Evolutionary conservation across 2,888 invertebrate species (phyloP).

Genomic region (Cantharis nigra): DNA sequence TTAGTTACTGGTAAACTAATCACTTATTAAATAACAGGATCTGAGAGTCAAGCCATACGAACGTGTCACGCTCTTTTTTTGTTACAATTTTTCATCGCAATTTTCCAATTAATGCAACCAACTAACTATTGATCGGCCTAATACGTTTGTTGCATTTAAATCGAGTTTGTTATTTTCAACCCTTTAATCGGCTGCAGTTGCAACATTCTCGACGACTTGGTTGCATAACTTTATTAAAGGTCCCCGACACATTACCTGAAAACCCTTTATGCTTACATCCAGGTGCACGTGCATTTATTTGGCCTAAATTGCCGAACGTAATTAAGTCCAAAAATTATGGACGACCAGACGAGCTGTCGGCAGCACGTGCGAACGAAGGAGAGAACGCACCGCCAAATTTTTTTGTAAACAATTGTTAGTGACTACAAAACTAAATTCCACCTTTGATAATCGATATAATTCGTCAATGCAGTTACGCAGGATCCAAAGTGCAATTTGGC

Average conservation of each 20-base stretch:
- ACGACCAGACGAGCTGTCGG: background rate
- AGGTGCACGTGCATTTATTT: background rate
- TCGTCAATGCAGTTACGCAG: conserved; percentile 42
- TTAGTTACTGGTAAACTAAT: background rate
- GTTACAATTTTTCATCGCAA: background rate
- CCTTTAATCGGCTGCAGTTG: background rate
- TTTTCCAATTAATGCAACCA: background rate
- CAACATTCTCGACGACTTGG: background rate
- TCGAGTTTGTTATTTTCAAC: background rate
- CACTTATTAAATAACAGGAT: background rate
- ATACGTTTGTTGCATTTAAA: background rate
- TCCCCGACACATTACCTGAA: background rate
- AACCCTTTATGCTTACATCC: background rate
- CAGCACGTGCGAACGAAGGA: background rate
- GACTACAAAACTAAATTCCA: conserved; percentile 33
- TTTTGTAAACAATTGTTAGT: background rate
- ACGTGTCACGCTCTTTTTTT: background rate
- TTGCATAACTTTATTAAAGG: background rate
- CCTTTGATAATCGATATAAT: conserved; percentile 34
- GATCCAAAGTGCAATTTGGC: conserved; percentile 36
- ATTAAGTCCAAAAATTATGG: background rate
- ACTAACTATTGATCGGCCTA: background rate
- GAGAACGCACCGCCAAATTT: background rate
- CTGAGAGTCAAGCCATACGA: background rate
- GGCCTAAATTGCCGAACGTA: background rate